Evolutionary conservation across 2,797 vertebrate genomes (phyloP).

Genomic region (Propithecus deckenii): DNA sequence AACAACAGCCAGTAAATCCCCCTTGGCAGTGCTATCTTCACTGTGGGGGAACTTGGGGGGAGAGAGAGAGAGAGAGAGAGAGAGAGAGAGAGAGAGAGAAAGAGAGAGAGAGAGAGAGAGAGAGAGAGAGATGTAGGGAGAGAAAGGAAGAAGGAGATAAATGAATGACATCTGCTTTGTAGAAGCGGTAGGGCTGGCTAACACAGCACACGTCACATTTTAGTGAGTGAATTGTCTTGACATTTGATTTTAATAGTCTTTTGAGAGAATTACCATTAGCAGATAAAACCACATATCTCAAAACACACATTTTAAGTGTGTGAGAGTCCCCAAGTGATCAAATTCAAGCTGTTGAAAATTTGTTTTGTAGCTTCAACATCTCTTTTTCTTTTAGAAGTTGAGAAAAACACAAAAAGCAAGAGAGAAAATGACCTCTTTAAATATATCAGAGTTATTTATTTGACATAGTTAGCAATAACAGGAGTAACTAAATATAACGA

Average conservation of each 20-base stretch:
- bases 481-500: not conserved
- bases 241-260: not conserved
- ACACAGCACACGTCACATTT: not conserved
- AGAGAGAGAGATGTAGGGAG: no score
- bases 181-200: not conserved
- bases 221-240: not conserved
- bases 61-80: no score
- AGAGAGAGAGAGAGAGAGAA: no score
- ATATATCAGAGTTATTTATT: not conserved
- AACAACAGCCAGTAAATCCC: not conserved
- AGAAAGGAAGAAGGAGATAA: no score
- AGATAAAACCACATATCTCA: not conserved
- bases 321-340: not conserved
- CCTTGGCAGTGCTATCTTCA: not conserved
- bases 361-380: not conserved
- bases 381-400: slow-evolving; percentile 12
- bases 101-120: no score
- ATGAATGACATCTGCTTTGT: not conserved
- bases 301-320: not conserved
- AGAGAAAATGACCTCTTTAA: not conserved
- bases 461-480: slow-evolving; percentile 30
- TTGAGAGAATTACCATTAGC: not conserved
- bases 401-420: slow-evolving; percentile 9
- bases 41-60: not conserved
- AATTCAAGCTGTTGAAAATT: not conserved